Evolutionary conservation across 2,797 vertebrate genomes (phyloP).

Genomic region (Setipinna tenuifilis): DNA sequence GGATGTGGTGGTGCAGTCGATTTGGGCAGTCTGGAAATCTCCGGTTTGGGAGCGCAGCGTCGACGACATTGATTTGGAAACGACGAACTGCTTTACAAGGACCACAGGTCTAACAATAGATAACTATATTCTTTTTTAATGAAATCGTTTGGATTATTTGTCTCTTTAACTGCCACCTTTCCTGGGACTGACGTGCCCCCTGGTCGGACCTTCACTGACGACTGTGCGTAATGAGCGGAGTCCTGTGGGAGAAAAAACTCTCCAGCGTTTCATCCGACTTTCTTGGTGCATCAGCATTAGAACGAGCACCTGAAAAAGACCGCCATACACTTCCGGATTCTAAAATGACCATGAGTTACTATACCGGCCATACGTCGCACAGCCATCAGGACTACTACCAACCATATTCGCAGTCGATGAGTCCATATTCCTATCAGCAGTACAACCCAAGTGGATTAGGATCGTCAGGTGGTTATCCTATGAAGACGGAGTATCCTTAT

Average conservation of each 20-base stretch:
- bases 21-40: neutral
- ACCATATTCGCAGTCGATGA: conserved; percentile 79
- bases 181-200: neutral
- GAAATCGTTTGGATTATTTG: neutral
- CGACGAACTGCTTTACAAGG: neutral
- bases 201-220: neutral
- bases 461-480: conserved; percentile 83
- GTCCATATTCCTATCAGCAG: conserved; percentile 81
- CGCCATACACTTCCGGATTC: conserved; percentile 86
- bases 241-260: neutral
- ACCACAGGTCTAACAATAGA: neutral
- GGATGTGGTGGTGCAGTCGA: neutral
- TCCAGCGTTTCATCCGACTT: conserved; percentile 4
- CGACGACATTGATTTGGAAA: neutral
- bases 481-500: conserved; percentile 87
- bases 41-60: neutral
- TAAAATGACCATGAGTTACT: conserved; percentile 86
- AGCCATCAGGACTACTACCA: conserved; percentile 86
- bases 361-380: conserved; percentile 74
- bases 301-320: conserved; percentile 69
- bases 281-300: neutral
- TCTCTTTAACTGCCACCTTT: neutral
- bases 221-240: conserved; percentile 1
- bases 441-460: conserved; percentile 87
- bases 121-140: neutral